Conservation (phyloP, 2,888 invertebrate genomes). For the Chaitophorus viminalis region DNA sequence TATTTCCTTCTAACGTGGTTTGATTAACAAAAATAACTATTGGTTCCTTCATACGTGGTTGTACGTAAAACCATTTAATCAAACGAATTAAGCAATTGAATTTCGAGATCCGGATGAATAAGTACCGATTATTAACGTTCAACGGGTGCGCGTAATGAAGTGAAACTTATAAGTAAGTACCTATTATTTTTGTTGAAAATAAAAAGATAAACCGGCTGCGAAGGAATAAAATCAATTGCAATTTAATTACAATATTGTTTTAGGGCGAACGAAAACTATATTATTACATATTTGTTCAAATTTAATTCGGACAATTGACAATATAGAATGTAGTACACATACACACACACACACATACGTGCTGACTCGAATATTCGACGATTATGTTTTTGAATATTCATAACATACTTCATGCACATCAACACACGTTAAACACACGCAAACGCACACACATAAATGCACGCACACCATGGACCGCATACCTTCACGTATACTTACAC, state of each 20-base stretch:
- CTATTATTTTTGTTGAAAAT: background rate
- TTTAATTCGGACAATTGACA: background rate
- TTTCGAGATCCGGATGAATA: background rate
- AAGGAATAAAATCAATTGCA: background rate
- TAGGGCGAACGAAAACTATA: background rate
- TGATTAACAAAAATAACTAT: background rate
- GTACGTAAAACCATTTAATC: constrained; percentile 2
- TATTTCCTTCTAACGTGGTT: background rate
- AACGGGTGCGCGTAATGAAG: background rate
- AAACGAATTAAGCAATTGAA: background rate
- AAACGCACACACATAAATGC: background rate
- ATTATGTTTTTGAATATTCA: constrained; percentile 31
- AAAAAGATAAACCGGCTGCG: background rate
- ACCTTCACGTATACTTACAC: background rate
- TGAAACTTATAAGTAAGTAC: background rate
- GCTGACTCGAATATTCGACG: background rate
- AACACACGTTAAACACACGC: background rate
- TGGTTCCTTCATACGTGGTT: background rate
- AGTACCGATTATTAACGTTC: no score
- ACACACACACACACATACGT: background rate
- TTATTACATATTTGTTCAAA: background rate
- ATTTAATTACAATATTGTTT: background rate
- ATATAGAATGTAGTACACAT: background rate
- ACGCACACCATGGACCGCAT: background rate
- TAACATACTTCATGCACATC: background rate